Evolutionary conservation across 30 jellyfish, hydroid and myxozoan species (phyloP).

Genomic region (Hydractinia echinata): DNA sequence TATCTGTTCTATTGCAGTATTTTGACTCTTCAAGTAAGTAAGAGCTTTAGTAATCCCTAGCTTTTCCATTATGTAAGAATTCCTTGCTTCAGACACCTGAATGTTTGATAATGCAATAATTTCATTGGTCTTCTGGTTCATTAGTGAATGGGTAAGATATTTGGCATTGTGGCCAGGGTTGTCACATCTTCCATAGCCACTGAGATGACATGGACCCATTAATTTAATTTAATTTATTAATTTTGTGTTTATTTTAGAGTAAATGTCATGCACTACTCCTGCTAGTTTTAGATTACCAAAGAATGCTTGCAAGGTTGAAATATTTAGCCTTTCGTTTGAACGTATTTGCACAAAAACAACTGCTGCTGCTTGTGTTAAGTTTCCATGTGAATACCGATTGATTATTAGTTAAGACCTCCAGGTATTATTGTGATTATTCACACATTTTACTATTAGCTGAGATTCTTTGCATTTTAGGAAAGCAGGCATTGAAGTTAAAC

Average conservation of each 20-base stretch:
- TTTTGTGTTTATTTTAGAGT: not conserved
- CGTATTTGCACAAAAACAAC: slow-evolving; percentile 26
- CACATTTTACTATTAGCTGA: not conserved
- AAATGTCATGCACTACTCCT: slow-evolving; percentile 20
- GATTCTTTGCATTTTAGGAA: not conserved
- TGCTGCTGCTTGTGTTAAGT: slow-evolving; percentile 31
- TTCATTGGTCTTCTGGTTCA: not conserved
- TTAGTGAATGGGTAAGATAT: not conserved
- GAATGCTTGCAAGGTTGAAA: slow-evolving; percentile 8
- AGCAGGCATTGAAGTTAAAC: not conserved
- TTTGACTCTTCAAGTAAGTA: not conserved
- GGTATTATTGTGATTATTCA: slow-evolving; percentile 14
- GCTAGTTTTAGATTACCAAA: slow-evolving; percentile 19
- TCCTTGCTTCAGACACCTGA: slow-evolving; percentile 2
- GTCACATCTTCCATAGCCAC: slow-evolving; percentile 3
- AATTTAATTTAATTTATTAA: not conserved
- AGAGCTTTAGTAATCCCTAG: not conserved
- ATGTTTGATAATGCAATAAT: not conserved
- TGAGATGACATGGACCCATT: slow-evolving; percentile 13
- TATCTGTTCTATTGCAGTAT: not conserved
- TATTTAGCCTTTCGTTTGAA: slow-evolving; percentile 18
- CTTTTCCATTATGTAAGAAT: not conserved
- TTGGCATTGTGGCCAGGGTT: slow-evolving; percentile 12
- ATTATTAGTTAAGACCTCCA: slow-evolving; percentile 27
- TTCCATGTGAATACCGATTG: slow-evolving; percentile 15